These are phyloP conservation scores for Sebastes hopkinsi DNA, from an alignment of 2,797 vertebrate species.

Conservation along the genomic window DNA sequence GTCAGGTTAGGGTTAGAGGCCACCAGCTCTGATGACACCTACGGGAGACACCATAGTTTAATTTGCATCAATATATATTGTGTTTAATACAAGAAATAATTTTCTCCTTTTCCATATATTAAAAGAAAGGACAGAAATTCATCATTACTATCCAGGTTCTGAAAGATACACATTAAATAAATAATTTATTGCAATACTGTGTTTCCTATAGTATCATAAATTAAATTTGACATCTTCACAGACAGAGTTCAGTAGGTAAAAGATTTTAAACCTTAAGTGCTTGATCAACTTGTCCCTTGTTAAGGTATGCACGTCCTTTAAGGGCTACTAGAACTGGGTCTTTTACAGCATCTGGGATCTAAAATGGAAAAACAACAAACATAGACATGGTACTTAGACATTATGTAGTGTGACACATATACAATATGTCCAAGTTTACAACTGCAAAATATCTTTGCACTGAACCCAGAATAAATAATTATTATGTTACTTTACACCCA, in stretches of 20 bases:
- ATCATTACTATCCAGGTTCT: background rate
- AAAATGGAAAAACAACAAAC: slow-evolving; percentile 42
- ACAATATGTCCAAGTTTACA: background rate
- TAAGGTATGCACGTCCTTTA: slow-evolving; percentile 87
- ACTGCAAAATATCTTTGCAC: background rate
- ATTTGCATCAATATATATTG: background rate
- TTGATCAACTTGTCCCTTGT: slow-evolving; percentile 84
- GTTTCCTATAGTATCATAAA: background rate
- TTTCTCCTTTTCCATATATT: background rate
- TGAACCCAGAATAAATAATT: background rate
- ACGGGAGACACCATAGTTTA: background rate
- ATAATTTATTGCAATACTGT: background rate
- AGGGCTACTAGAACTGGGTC: slow-evolving; percentile 83
- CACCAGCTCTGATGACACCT: slow-evolving; percentile 88
- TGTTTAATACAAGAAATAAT: background rate
- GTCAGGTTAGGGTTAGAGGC: slow-evolving; percentile 82
- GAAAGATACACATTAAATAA: background rate
- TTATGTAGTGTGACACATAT: background rate
- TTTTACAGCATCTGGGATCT: slow-evolving; percentile 86
- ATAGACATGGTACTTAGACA: background rate
- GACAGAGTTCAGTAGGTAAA: background rate
- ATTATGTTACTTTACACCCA: background rate
- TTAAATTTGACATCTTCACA: background rate
- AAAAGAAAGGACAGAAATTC: background rate
- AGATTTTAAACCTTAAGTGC: slow-evolving; percentile 85